Evolutionary conservation across 2,113 vertebrate genomes (phyloP).

Genomic region (Pao palembangensis): DNA sequence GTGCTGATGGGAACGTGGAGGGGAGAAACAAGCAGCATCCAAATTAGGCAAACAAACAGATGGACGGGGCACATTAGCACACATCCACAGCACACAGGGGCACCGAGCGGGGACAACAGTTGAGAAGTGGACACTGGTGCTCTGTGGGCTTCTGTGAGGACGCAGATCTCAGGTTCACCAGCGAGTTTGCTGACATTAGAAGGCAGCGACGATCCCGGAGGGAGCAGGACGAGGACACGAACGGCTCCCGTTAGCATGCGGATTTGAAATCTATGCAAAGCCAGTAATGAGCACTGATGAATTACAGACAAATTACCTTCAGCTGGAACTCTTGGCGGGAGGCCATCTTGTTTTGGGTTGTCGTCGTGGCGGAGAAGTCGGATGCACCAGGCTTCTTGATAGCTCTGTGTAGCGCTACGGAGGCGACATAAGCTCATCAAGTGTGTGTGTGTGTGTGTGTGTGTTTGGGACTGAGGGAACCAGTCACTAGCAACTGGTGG

Average conservation of each 20-base stretch:
- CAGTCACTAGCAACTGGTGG: constrained; percentile 31
- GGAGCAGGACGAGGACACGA: constrained; percentile 8
- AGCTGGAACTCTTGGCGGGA: constrained; percentile 34
- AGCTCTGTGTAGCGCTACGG: constrained; percentile 25
- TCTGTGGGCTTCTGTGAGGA: not conserved
- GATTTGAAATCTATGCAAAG: constrained; percentile 21
- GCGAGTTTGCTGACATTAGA: not conserved
- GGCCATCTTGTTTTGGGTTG: constrained; percentile 49
- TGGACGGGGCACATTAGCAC: constrained; percentile 60
- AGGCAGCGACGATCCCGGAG: constrained; percentile 24
- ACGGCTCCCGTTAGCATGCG: not conserved
- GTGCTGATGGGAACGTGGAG: constrained; percentile 25
- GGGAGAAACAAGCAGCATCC: constrained; percentile 47
- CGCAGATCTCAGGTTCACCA: too few species aligned
- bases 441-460: constrained; percentile 17
- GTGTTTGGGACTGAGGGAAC: constrained; percentile 9
- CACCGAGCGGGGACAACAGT: constrained; percentile 25
- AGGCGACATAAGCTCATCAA: constrained; percentile 30
- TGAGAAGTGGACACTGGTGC: constrained; percentile 20
- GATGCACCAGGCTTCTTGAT: constrained; percentile 20
- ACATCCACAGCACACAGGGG: constrained; percentile 52
- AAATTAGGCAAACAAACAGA: constrained; percentile 63
- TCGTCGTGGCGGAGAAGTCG: constrained; percentile 16
- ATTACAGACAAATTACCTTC: constrained; percentile 69
- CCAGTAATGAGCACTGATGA: constrained; percentile 35